Evolutionary conservation across 2,797 vertebrate genomes (phyloP).

Genomic region (Naso thynnoides): DNA sequence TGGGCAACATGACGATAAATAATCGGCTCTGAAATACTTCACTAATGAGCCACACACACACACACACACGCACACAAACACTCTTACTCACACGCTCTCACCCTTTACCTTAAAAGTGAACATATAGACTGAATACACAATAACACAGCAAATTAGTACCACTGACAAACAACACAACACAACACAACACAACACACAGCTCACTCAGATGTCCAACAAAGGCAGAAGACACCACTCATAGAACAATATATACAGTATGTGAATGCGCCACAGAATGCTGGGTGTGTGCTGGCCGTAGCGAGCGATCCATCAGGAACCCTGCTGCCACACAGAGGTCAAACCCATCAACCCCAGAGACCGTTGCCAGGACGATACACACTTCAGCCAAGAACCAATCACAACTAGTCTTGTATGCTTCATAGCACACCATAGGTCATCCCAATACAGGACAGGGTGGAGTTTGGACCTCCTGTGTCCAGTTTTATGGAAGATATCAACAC

Average conservation of each 20-base stretch:
- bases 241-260: constrained; percentile 38
- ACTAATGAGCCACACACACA: constrained; percentile 72
- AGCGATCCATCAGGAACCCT: constrained; percentile 78
- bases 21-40: constrained; percentile 69
- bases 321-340: constrained; percentile 78
- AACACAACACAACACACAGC: background rate
- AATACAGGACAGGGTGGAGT: constrained; percentile 30
- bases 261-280: constrained; percentile 47
- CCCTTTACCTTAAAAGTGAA: constrained; percentile 6
- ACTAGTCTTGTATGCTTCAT: constrained; percentile 48
- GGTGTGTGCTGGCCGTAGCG: constrained; percentile 56
- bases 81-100: constrained; percentile 1
- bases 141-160: constrained; percentile 15
- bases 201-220: background rate
- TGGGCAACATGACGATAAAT: constrained; percentile 73
- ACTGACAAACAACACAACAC: constrained; percentile 10
- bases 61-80: constrained; percentile 7
- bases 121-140: background rate
- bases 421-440: constrained; percentile 52
- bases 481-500: constrained; percentile 13
- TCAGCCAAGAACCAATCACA: constrained; percentile 74
- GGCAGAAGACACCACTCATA: constrained; percentile 34
- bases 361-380: constrained; percentile 68
- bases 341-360: constrained; percentile 76
- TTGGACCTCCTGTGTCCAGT: background rate